Percentiles rank a stretch among this genome's conserved stretches.
These are phyloP conservation scores for Halcyon malimbica DNA, from an alignment of 2,113 vertebrate genomes.

Conservation along the genomic window DNA sequence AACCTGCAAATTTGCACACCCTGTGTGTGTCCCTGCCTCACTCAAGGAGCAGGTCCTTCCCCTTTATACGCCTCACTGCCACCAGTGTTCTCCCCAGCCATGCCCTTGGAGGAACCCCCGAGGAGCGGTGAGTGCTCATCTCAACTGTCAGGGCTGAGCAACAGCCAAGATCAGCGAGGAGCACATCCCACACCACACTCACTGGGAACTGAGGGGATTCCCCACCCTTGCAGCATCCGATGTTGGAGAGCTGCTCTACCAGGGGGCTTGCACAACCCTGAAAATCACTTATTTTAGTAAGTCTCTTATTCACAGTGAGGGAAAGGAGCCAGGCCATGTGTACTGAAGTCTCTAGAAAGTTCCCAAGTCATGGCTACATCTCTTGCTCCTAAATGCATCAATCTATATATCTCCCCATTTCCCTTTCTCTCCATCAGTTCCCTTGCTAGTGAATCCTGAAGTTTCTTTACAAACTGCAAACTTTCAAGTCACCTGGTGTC, in stretches of 20 bases:
- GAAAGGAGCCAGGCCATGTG: neutral
- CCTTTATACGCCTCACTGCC: neutral
- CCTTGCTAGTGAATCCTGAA: neutral
- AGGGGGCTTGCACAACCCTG: neutral
- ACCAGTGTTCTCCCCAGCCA: accelerated
- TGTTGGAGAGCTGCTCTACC: neutral
- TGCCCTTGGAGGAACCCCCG: neutral
- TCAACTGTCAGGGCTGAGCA: neutral
- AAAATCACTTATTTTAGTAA: neutral
- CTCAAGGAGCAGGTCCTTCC: neutral
- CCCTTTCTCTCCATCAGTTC: neutral
- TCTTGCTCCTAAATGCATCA: neutral
- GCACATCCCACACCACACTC: neutral
- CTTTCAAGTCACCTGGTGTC: neutral
- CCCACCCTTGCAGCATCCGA: neutral
- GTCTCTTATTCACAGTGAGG: neutral
- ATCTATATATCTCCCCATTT: neutral
- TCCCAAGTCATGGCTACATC: neutral
- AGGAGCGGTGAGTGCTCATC: accelerated
- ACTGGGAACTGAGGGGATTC: accelerated
- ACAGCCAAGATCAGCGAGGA: neutral
- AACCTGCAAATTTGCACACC: neutral
- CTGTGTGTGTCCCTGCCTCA: neutral
- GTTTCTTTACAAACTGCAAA: neutral
- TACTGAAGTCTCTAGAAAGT: neutral